Evolutionary conservation across 2,797 vertebrate species (phyloP), one percentile per base, ranked within the genome.

Genomic region (Sciurus carolinensis): DNA sequence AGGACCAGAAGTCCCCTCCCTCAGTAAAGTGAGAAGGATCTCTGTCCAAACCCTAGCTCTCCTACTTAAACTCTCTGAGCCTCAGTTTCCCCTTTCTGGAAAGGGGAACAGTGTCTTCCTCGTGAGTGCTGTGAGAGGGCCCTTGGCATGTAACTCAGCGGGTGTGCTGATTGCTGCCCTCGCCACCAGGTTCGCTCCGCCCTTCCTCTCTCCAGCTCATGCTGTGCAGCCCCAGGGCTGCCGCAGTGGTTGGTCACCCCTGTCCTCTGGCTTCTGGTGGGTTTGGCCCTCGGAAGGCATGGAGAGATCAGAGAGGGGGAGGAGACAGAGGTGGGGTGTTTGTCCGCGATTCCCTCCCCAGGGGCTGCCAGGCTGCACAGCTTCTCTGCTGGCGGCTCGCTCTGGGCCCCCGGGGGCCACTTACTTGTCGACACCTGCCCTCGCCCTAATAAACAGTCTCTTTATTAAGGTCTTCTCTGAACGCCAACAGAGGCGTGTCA

Each of bases 381-480:
- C 52, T 50, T 57, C 79, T 71, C 42, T 82, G 67, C 85, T 71
- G 52, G 52, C 64, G 50, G 57, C 44, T 73, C 50, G 14, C 82
- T 67, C 71, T 17, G 28, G 64, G 39, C 11, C n/a, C 59, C 62
- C 24, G 62, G 0, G 50, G 50, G 7, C 91, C 44, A 20, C 11
- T 57, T 75, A 44, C 72, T 67, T 81, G 72, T n/a, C 47, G 39
- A 66, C 80, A 57, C 64, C 18, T 76, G 62, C 39, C 71, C 30
- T 82, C 57, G 28, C 76, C 73, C 72, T 71, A 81, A 81, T 47
- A 59, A 72, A 54, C 7, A 66, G 14, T 33, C 57, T 87, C 81
- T 59, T 94, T 62, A 80, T 50, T 66, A 59, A 91, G 81, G 64
- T 77, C 42, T 77, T 91, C 90, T 77, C 39, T 52, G 72, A 79